phyloP scores from a whole-genome alignment of 2,797 vertebrate genomes.

The Chloroceryle inda region DNA sequence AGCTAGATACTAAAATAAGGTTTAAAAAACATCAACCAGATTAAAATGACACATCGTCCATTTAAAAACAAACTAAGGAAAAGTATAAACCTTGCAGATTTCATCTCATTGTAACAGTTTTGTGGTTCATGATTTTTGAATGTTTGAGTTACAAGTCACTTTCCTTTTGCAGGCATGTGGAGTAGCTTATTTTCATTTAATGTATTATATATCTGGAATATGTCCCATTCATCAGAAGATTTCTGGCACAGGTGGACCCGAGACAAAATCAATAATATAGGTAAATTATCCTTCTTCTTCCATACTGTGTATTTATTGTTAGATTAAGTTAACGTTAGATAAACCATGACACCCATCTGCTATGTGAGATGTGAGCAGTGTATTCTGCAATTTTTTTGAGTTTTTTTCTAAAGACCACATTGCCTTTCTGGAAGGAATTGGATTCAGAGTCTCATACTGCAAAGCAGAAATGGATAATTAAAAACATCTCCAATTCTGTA shows the following conservation, averaged over 20 bases:
- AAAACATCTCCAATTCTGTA: neutral
- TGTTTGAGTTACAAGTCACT: neutral
- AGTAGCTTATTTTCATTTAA: constrained; percentile 85
- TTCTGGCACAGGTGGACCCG: constrained; percentile 83
- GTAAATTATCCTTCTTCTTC: constrained; percentile 48
- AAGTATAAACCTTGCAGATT: neutral
- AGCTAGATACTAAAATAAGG: neutral
- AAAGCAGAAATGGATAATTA: neutral
- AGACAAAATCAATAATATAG: constrained; percentile 76
- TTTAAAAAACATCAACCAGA: neutral
- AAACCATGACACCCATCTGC: neutral
- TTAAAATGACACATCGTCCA: neutral
- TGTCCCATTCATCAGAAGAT: constrained; percentile 79
- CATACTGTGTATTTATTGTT: neutral
- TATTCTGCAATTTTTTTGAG: neutral
- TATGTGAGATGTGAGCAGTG: neutral
- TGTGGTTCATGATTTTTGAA: neutral
- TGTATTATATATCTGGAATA: constrained; percentile 83
- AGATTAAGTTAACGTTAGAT: neutral
- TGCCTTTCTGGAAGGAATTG: neutral
- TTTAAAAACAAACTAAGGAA: neutral
- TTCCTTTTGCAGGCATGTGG: constrained; percentile 79
- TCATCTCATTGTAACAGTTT: neutral
- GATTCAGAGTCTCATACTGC: neutral
- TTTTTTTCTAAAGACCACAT: neutral